phyloP scores from a whole-genome alignment of 2,888 invertebrate genomes.

The Ptychoptera albimana region DNA sequence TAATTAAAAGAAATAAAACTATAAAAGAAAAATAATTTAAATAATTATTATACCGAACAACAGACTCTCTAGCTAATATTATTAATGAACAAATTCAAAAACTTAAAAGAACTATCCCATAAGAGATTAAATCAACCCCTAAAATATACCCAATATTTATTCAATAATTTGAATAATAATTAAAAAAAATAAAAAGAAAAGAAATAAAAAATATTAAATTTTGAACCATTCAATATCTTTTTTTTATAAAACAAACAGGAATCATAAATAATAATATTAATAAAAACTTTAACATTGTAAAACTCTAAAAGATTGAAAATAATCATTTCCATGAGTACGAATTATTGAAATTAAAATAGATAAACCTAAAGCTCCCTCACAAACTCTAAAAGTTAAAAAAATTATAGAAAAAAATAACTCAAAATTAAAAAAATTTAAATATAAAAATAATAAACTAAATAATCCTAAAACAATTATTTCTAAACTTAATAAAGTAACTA shows the following conservation, averaged over 20 bases:
- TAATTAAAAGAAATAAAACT: slow-evolving; percentile 35
- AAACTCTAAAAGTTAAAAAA: slow-evolving; percentile 45
- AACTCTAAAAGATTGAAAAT: slow-evolving; percentile 41
- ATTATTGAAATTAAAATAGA: slow-evolving; percentile 44
- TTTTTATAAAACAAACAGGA: slow-evolving; percentile 34
- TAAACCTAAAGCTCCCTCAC: slow-evolving; percentile 47
- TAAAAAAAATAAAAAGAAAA: slow-evolving; percentile 34
- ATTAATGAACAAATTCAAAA: slow-evolving; percentile 44
- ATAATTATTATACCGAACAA: slow-evolving; percentile 34
- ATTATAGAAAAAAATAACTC: slow-evolving; percentile 40
- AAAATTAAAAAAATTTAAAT: slow-evolving; percentile 32
- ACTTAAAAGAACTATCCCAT: slow-evolving; percentile 36
- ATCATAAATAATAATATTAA: slow-evolving; percentile 34
- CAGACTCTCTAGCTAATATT: slow-evolving; percentile 36
- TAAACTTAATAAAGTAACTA: slow-evolving; percentile 40
- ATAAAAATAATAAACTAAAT: slow-evolving; percentile 35
- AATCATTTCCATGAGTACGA: slow-evolving; percentile 46
- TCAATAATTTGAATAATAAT: slow-evolving; percentile 25
- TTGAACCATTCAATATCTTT: slow-evolving; percentile 38
- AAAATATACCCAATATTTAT: slow-evolving; percentile 31
- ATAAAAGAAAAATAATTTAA: slow-evolving; percentile 35
- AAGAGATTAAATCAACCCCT: slow-evolving; percentile 37
- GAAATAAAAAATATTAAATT: slow-evolving; percentile 34
- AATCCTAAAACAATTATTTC: slow-evolving; percentile 42
- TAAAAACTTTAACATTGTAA: slow-evolving; percentile 41